Base-by-base conservation (phyloP, 2,888 invertebrate genomes). In the Criorhina ranunculi region DNA sequence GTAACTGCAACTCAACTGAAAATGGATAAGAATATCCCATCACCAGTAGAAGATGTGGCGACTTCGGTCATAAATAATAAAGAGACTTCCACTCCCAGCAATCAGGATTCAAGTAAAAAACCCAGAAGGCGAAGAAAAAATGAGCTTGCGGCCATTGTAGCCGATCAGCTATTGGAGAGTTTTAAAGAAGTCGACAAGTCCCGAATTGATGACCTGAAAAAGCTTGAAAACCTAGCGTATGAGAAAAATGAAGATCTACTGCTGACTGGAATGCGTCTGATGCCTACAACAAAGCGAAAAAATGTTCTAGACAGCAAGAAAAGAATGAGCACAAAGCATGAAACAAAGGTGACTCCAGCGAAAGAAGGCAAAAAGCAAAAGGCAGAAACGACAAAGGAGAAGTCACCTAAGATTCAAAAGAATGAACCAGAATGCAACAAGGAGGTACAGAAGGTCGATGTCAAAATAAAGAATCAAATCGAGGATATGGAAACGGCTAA, bases 111-210 rank as follows among this genome's bases (percentile, higher is more conserved):
- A 6, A 70, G 87, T 1, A 89, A 91, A 46, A 89, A 89, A 73
- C 90, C 90, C 60, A 88, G 91, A 3, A 87, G 90, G 0, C 88
- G 91, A 3, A 89, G 92, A n/a, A 91, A 91, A 80, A 92, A 91
- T 85, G 92, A 92, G 46, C 81, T 92, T 40, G 91, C 92, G 0
- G 91, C 92, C 35, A 92, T 92, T 86, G 91, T 92, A 44, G 92
- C 92, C 2, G 92, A 92, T 87, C 92, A 92, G 75, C 86, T 92
- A 40, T 57, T 92, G 49, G 92, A 92, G 64, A 92, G 92, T 87
- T 92, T 92, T 35, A 92, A 92, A 86, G 89, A 89, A 83, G 90
- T 92, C 2, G 92, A 92, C 76, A 91, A 92, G 86, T 90, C 91
- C 2, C 89, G 91, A 0, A 88, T 92, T 3, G 91, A 92, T 78